These are phyloP conservation scores for Eilema griseolum DNA, from an alignment of 2,888 invertebrate species.

Conservation along the genomic window DNA sequence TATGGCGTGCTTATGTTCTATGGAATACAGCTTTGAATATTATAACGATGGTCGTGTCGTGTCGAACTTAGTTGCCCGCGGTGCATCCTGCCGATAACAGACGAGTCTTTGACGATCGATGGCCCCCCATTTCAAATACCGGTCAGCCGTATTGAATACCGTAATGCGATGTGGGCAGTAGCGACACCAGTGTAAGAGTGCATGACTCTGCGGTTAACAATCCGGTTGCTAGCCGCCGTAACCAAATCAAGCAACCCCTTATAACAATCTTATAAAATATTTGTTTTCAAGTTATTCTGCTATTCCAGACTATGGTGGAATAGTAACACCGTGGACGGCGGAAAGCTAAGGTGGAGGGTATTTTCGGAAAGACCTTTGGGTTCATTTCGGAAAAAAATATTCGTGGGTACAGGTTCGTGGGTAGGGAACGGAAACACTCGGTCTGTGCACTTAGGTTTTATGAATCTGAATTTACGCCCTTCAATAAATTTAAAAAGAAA, in stretches of 20 bases:
- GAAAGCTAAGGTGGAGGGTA: too few species aligned
- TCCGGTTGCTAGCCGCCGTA: slow-evolving; percentile 1
- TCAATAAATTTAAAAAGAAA: too few species aligned
- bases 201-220: slow-evolving; percentile 4
- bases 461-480: too few species aligned
- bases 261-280: slow-evolving; percentile 1
- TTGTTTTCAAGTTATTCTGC: not conserved
- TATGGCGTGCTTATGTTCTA: not conserved
- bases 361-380: too few species aligned
- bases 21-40: not conserved
- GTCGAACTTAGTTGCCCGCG: not conserved
- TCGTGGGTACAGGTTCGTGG: too few species aligned
- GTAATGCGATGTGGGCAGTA: slow-evolving; percentile 1
- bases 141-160: slow-evolving; percentile 1
- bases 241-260: not conserved
- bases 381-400: too few species aligned
- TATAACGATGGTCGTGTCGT: not conserved
- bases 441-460: not conserved
- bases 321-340: not conserved
- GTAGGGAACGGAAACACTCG: too few species aligned
- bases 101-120: slow-evolving; percentile 4
- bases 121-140: slow-evolving; percentile 4
- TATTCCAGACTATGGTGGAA: not conserved
- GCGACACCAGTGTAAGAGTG: slow-evolving; percentile 1
- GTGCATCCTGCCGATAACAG: slow-evolving; percentile 4